Conservation (phyloP, 2,113 vertebrate genomes). For the Saguinus midas region DNA sequence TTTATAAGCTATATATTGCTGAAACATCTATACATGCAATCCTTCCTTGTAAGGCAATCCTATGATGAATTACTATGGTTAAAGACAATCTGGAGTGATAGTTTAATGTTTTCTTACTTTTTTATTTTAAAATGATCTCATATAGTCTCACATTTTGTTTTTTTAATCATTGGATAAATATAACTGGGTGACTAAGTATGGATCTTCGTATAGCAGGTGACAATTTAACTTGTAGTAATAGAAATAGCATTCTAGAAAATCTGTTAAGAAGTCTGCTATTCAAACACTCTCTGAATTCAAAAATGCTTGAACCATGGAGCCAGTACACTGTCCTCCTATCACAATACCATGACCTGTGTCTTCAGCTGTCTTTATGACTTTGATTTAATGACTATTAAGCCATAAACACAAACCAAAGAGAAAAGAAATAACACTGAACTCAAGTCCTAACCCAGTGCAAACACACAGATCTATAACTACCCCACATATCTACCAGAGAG, state of each 20-base stretch:
- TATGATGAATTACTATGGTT: neutral
- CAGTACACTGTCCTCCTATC: neutral
- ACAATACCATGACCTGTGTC: neutral
- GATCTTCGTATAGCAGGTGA: neutral
- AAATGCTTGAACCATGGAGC: neutral
- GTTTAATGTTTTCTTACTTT: neutral
- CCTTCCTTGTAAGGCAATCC: neutral
- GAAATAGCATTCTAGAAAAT: constrained; percentile 15
- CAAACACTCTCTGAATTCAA: neutral
- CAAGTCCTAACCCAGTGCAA: neutral
- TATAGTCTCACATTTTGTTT: neutral
- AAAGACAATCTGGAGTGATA: neutral
- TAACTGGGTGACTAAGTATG: neutral
- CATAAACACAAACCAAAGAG: neutral
- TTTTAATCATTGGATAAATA: neutral
- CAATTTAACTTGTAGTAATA: neutral
- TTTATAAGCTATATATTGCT: neutral
- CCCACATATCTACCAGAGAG: neutral
- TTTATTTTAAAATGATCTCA: neutral
- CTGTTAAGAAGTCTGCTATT: neutral
- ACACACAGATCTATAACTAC: neutral
- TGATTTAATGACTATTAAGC: neutral
- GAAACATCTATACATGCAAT: no score
- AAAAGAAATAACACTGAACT: neutral
- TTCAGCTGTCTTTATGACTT: neutral